These are phyloP conservation scores for Metopolophium dirhodum DNA, from an alignment of 1,140 invertebrate species.

Conservation along the genomic window DNA sequence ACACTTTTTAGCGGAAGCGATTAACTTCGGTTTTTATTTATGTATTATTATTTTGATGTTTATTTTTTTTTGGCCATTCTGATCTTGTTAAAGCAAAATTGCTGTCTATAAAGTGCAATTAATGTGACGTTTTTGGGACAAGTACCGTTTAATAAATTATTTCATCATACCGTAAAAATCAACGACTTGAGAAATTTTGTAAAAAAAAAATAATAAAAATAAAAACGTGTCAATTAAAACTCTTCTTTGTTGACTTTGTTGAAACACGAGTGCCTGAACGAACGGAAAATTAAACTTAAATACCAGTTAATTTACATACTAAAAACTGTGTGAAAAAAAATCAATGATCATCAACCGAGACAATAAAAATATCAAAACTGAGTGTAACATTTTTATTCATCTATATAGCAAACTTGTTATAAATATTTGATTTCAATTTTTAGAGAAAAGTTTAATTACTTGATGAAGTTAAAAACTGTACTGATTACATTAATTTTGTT, in stretches of 20 bases:
- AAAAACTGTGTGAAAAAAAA: not conserved
- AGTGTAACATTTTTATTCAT: not conserved
- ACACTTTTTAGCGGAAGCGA: not conserved
- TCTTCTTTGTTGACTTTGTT: conserved; percentile 2
- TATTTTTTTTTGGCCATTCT: not conserved
- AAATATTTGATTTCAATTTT: conserved; percentile 4
- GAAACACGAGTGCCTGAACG: not conserved
- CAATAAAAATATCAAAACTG: not conserved
- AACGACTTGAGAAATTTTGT: conserved; percentile 23
- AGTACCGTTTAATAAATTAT: conserved; percentile 32
- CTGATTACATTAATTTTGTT: not conserved
- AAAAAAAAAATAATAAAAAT: not conserved
- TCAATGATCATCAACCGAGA: not conserved
- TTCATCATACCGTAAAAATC: conserved; percentile 31
- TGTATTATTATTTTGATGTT: not conserved
- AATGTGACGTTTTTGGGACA: conserved; percentile 14
- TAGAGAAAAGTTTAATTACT: not conserved
- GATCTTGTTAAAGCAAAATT: conserved; percentile 15
- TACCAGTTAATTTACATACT: not conserved
- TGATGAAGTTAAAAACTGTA: not conserved
- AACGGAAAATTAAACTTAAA: conserved; percentile 11
- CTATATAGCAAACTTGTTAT: not conserved
- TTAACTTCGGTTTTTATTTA: conserved; percentile 1
- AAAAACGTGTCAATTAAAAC: conserved; percentile 25
- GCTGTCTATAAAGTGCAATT: not conserved